phyloP scores from a whole-genome alignment of 2,113 vertebrate genomes.

The Dasypus novemcinctus region DNA sequence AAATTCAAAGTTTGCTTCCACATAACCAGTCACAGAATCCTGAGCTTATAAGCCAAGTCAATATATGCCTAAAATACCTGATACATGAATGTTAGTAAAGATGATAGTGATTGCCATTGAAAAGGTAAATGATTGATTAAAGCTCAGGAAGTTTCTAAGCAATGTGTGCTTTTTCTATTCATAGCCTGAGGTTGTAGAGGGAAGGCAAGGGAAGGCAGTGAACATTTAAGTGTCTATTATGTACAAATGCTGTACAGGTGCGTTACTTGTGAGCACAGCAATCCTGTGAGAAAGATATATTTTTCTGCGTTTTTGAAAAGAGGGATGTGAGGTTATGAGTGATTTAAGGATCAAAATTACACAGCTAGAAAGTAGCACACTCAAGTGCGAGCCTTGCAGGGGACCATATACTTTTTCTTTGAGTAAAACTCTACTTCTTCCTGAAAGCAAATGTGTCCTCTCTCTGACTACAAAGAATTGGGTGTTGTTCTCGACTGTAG shows the following conservation, averaged over 20 bases:
- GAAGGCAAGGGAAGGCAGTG: neutral
- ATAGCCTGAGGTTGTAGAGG: neutral
- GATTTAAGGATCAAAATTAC: neutral
- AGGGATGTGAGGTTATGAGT: neutral
- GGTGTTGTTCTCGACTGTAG: neutral
- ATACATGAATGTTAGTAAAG: neutral
- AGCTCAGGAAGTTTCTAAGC: neutral
- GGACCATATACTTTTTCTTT: neutral
- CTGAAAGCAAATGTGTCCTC: neutral
- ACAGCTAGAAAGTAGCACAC: neutral
- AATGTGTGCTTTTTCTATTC: neutral
- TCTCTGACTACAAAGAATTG: neutral
- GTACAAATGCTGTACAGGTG: neutral
- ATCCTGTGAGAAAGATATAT: neutral
- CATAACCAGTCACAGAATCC: neutral
- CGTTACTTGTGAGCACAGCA: neutral
- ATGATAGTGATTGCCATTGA: neutral
- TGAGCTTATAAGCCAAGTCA: neutral
- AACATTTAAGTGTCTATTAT: neutral
- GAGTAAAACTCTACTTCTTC: neutral
- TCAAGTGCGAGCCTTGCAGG: neutral
- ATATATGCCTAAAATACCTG: neutral
- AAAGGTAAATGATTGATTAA: neutral
- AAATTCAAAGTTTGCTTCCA: neutral
- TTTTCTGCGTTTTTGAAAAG: constrained; percentile 7